These are phyloP conservation scores for Holothuria leucospilota DNA, from an alignment of 53 echinoderm and acorn worm genomes.

Conservation along the genomic window DNA sequence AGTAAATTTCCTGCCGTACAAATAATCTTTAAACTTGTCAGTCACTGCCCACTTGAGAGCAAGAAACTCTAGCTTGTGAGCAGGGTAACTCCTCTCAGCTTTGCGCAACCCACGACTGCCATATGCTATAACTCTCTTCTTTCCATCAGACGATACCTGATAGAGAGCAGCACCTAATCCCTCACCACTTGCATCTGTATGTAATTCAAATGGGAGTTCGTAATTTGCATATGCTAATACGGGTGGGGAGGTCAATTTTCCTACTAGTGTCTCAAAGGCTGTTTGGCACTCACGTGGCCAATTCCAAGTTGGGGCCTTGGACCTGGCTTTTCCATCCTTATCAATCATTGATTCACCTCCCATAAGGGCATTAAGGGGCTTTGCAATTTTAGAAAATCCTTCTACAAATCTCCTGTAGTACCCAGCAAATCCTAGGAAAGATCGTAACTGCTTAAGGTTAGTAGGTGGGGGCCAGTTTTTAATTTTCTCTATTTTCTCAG, in stretches of 20 bases:
- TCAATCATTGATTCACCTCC: too few species aligned
- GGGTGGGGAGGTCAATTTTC: conserved; percentile 21
- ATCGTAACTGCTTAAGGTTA: conserved; percentile 26
- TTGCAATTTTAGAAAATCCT: too few species aligned
- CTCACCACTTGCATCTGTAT: conserved; percentile 52
- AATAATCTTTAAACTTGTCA: conserved; percentile 42
- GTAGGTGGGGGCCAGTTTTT: conserved; percentile 42
- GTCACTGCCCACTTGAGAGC: conserved; percentile 46
- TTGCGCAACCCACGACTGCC: conserved; percentile 47
- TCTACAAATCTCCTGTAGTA: conserved; percentile 12
- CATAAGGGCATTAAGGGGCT: too few species aligned
- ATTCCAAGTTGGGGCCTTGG: too few species aligned
- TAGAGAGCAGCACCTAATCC: conserved; percentile 56
- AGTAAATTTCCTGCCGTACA: conserved; percentile 32
- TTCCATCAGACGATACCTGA: conserved; percentile 16
- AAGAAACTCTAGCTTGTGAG: conserved; percentile 41
- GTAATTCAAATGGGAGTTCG: conserved; percentile 13
- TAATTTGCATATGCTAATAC: conserved; percentile 48
- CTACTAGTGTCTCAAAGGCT: neutral
- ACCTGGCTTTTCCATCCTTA: too few species aligned
- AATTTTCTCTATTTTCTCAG: conserved; percentile 35
- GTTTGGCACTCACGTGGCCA: too few species aligned
- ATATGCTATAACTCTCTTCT: conserved; percentile 47
- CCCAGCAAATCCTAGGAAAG: conserved; percentile 41
- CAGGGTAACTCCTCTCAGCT: conserved; percentile 35